Conservation (phyloP, 2,113 vertebrate species). For the Urocynchramus pylzowi region DNA sequence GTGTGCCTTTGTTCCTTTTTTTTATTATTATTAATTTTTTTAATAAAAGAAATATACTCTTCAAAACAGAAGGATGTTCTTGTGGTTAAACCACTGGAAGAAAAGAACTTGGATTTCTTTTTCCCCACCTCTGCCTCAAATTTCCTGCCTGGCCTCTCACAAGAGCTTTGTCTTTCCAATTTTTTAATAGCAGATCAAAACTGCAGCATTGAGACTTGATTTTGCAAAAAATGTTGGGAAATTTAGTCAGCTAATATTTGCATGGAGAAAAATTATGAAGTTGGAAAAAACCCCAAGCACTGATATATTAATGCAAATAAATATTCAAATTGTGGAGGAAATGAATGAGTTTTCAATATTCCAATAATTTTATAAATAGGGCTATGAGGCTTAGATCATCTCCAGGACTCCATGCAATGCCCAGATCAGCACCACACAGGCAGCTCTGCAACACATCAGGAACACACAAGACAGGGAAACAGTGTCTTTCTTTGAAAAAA, state of each 20-base stretch:
- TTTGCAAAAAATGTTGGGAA: not conserved
- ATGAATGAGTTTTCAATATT: not conserved
- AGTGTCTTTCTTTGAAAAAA: not conserved
- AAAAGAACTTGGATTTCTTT: not conserved
- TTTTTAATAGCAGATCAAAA: not conserved
- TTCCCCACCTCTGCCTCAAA: not conserved
- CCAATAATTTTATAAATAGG: not conserved
- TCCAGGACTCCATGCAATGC: not conserved
- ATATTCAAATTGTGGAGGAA: not conserved
- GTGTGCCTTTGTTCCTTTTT: not conserved
- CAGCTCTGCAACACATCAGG: not conserved
- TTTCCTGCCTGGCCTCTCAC: not conserved
- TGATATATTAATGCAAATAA: not conserved
- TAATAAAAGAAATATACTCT: not conserved
- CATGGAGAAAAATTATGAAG: not conserved
- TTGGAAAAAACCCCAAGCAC: not conserved
- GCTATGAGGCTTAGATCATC: not conserved
- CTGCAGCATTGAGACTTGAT: not conserved
- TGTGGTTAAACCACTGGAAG: not conserved
- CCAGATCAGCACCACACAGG: not conserved
- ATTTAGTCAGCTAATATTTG: not conserved
- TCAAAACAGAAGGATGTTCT: constrained; percentile 20
- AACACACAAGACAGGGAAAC: not conserved
- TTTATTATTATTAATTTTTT: not conserved
- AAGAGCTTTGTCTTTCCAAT: not conserved